These are phyloP conservation scores for Poeciliopsis turrubarensis DNA, from an alignment of 2,113 vertebrate species.

Conservation along the genomic window DNA sequence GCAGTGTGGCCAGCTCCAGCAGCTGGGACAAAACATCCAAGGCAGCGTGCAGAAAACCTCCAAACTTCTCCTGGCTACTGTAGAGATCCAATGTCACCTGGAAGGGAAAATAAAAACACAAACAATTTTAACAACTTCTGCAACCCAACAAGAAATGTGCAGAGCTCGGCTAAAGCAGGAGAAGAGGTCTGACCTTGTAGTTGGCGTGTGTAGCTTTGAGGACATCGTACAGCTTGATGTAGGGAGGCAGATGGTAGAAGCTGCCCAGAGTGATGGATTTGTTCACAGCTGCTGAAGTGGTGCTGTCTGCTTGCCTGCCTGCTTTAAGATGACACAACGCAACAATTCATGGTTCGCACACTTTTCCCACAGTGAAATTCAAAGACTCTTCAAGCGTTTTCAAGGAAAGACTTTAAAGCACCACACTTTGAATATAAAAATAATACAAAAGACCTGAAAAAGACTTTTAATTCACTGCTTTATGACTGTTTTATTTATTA, in stretches of 20 bases:
- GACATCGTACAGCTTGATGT: constrained; percentile 94
- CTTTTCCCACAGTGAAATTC: no score
- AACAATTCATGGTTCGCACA: no score
- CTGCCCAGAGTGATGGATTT: constrained; percentile 92
- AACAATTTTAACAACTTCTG: neutral
- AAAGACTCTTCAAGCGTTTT: no score
- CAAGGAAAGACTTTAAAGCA: no score
- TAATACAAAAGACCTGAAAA: no score
- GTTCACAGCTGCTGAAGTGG: constrained; percentile 83
- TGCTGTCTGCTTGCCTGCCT: constrained; percentile 85
- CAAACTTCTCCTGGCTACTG: constrained; percentile 93
- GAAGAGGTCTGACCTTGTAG: constrained; percentile 85
- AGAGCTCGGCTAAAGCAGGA: neutral
- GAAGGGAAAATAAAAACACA: no score
- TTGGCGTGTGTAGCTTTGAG: constrained; percentile 97
- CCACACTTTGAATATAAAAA: no score
- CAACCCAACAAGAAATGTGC: neutral
- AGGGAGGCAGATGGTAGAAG: constrained; percentile 95
- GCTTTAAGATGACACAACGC: constrained; percentile 60
- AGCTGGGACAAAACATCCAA: constrained; percentile 95
- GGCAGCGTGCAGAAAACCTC: constrained; percentile 88
- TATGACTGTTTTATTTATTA: no score
- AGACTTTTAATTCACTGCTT: no score
- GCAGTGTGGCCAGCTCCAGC: constrained; percentile 92
- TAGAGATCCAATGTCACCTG: constrained; percentile 97